These are phyloP conservation scores for Pocillopora meandrina DNA, from an alignment of 92 coral and sea anemone genomes.

Conservation along the genomic window DNA sequence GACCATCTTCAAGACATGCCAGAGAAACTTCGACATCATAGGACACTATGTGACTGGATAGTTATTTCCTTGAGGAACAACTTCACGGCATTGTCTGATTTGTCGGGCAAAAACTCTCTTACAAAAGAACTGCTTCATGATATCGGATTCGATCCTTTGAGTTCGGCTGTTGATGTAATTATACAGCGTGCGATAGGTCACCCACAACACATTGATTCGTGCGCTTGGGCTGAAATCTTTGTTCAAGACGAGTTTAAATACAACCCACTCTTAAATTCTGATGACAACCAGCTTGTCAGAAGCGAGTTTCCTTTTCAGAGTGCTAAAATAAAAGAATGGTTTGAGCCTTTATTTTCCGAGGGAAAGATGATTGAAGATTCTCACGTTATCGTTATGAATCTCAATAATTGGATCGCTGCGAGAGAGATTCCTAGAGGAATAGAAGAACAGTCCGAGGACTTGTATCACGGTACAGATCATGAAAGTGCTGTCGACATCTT, in stretches of 20 bases:
- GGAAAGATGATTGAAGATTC: neutral
- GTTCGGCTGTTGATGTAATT: constrained; percentile 26
- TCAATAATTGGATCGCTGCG: neutral
- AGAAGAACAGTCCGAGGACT: neutral
- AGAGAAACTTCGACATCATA: constrained; percentile 29
- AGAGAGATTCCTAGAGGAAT: neutral
- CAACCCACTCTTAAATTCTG: constrained; percentile 31
- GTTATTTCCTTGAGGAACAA: constrained; percentile 29
- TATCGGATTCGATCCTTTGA: constrained; percentile 42
- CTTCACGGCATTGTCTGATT: neutral
- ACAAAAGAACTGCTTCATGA: constrained; percentile 27
- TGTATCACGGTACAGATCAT: constrained; percentile 68
- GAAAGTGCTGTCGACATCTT: constrained; percentile 54
- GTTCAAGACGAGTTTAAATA: constrained; percentile 55
- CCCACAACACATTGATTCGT: constrained; percentile 35
- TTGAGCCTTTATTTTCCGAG: neutral
- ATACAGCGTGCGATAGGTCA: constrained; percentile 1
- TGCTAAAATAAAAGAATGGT: constrained; percentile 14
- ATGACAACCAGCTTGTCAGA: neutral
- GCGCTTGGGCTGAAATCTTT: constrained; percentile 40
- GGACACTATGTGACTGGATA: constrained; percentile 36
- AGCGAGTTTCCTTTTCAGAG: constrained; percentile 29
- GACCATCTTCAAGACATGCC: constrained; percentile 26
- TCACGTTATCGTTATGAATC: constrained; percentile 15
- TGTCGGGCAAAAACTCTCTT: neutral